phyloP scores from a whole-genome alignment of 2,797 vertebrate genomes.

The Florisuga fusca region DNA sequence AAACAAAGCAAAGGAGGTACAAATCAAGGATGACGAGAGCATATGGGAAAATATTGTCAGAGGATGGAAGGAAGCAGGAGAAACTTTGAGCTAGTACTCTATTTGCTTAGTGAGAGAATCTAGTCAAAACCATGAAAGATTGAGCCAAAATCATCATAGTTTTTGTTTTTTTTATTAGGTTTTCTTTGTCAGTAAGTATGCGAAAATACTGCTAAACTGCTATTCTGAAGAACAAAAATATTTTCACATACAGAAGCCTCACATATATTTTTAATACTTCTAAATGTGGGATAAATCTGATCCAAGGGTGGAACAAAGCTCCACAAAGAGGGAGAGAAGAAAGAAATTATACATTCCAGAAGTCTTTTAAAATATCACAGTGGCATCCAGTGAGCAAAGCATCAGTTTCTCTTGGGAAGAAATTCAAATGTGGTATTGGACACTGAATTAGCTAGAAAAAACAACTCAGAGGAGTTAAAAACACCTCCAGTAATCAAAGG shows the following conservation, averaged over 20 bases:
- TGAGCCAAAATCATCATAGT: conserved; percentile 37
- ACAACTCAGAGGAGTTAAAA: conserved; percentile 17
- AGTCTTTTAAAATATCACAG: conserved; percentile 40
- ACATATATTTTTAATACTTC: conserved; percentile 16
- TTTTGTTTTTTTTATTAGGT: conserved; percentile 42
- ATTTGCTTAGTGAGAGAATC: conserved; percentile 44
- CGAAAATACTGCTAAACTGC: conserved; percentile 25
- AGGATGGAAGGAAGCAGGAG: neutral
- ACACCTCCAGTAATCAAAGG: conserved; percentile 45
- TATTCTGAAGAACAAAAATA: conserved; percentile 13
- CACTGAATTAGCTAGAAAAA: conserved; percentile 38
- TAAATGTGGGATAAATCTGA: conserved; percentile 5
- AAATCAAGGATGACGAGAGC: neutral
- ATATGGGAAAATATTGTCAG: neutral
- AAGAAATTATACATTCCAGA: conserved; percentile 36
- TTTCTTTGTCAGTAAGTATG: conserved; percentile 35
- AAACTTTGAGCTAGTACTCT: conserved; percentile 23
- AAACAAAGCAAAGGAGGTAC: neutral
- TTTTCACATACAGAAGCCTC: conserved; percentile 38
- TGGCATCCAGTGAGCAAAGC: conserved; percentile 54
- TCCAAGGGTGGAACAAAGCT: conserved; percentile 28
- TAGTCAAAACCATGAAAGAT: conserved; percentile 35
- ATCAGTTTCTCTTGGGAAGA: conserved; percentile 41
- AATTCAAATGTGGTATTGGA: conserved; percentile 25
- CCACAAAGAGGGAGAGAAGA: neutral